phyloP scores from a whole-genome alignment of 2,888 invertebrate genomes.

The Hydraecia micacea region DNA sequence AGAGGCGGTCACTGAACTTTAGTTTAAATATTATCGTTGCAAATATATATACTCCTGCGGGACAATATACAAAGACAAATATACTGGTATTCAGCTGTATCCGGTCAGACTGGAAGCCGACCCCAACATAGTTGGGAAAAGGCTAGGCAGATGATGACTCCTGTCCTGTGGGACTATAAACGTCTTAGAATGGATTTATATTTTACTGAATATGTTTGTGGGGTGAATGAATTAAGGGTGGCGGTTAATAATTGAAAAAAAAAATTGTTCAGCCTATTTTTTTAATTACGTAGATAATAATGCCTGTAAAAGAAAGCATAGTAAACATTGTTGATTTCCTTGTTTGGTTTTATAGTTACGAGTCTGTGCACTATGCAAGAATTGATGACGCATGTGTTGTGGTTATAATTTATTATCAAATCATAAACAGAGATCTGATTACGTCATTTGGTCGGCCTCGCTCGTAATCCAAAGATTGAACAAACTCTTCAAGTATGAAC shows the following conservation, averaged over 20 bases:
- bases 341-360: not conserved
- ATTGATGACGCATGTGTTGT: not conserved
- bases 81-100: too few species aligned
- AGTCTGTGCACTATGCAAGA: not conserved
- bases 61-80: too few species aligned
- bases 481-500: constrained; percentile 31
- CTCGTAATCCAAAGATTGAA: not conserved
- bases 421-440: not conserved
- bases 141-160: too few species aligned
- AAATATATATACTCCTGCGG: not conserved
- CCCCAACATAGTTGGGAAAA: too few species aligned
- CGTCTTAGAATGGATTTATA: not conserved
- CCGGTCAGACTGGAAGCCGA: too few species aligned
- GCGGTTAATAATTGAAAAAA: too few species aligned
- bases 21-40: not conserved
- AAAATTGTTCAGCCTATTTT: not conserved
- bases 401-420: not conserved
- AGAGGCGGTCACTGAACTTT: not conserved
- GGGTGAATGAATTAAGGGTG: not conserved
- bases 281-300: too few species aligned
- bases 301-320: not conserved
- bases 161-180: too few species aligned
- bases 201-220: not conserved
- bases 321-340: not conserved
- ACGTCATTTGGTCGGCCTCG: not conserved